Evolutionary conservation across 1,140 invertebrate species (phyloP), one percentile per base, ranked within the genome.

Genomic region (Drosophila mojavensis): DNA sequence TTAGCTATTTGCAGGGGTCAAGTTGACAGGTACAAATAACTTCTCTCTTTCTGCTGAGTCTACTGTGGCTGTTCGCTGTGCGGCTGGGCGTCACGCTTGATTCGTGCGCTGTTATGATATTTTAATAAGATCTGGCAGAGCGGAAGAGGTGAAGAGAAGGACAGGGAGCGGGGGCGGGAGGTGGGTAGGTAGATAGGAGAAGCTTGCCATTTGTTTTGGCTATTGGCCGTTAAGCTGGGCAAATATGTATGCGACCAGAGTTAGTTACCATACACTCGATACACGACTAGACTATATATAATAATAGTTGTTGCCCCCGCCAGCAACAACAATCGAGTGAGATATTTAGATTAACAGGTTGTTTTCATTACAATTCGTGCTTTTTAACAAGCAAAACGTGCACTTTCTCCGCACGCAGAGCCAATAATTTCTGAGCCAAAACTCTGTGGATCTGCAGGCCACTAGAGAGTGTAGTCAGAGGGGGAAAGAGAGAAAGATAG

Each of bases 321-420:
- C 53, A 39, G 60, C 78, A 76, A 79, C 83, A 72, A 83, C 83
- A 88, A 88, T 88, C 84, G 90, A 90, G 90, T 91, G 90, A 91
- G 90, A 91, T 91, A 91, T 91, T 91, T 91, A 91, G 90, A 91
- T 91, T 91, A 91, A 91, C 90, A 91, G 90, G 90, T 91, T 91
- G 90, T 91, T 89, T 89, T 89, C 84, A 89, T 89, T 89, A 89
- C 84, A 88, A 89, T 89, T 89, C 84, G 85, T 89, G 84, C 78
- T 85, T 90, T 89, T 89, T 89, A 91, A 91, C 90, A 91, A 91
- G 90, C 80, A 91, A 91, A 91, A 91, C 90, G 90, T 91, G 90
- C 82, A 91, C 90, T 91, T 91, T 91, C 90, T 91, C 90, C 90
- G 90, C 90, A 91, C 90, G 90, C 90, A 91, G 84, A 89, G 84